These are phyloP conservation scores for Ursus arctos DNA, from an alignment of 2,113 vertebrate species.

Conservation along the genomic window DNA sequence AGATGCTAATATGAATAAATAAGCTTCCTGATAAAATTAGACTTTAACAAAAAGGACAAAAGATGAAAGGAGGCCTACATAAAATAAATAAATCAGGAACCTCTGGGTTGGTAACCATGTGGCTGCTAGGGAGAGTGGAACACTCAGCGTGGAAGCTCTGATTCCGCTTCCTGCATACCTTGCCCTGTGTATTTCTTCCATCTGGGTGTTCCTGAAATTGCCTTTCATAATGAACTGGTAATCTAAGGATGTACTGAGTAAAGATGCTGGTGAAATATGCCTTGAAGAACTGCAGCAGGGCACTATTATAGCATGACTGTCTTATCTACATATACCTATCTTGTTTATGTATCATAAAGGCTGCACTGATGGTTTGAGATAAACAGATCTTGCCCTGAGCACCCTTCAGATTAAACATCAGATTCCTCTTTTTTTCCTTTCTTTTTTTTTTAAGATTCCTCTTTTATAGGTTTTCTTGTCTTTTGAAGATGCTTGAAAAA, in stretches of 20 bases:
- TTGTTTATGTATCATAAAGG: conserved; percentile 96
- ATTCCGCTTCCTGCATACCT: not conserved
- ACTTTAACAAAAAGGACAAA: not conserved
- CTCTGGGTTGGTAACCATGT: not conserved
- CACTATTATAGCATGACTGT: conserved; percentile 94
- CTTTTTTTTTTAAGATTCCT: conserved; percentile 61
- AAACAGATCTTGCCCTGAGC: conserved; percentile 96
- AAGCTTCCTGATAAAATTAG: not conserved
- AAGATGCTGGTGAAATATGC: conserved; percentile 95
- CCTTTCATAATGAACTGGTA: not conserved
- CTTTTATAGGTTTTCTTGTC: conserved; percentile 84
- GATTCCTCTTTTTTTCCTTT: conserved; percentile 65
- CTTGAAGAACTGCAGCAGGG: conserved; percentile 94
- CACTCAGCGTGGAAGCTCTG: not conserved
- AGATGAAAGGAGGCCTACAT: not conserved
- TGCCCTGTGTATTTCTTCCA: not conserved
- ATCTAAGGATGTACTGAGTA: conserved; percentile 91
- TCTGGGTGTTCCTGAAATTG: not conserved
- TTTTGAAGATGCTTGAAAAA: conserved; percentile 85
- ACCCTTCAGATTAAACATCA: conserved; percentile 93
- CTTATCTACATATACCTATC: conserved; percentile 85
- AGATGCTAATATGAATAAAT: not conserved
- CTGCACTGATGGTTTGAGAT: conserved; percentile 93
- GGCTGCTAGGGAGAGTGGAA: not conserved
- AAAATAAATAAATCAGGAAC: not conserved